phyloP scores from a whole-genome alignment of 2,797 vertebrate genomes.

The Xerus rutilus region DNA sequence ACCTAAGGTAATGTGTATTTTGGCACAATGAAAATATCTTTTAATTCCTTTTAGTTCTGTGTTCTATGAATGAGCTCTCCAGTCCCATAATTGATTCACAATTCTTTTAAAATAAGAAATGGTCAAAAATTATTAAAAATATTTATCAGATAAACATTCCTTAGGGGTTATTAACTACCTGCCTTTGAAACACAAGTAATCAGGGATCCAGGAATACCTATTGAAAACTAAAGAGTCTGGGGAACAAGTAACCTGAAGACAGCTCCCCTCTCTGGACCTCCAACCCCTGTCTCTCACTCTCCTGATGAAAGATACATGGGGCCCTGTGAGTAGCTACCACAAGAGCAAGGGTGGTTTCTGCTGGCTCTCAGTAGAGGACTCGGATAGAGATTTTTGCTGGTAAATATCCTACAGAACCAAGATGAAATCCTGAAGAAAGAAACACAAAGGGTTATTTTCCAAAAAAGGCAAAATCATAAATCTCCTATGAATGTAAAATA shows the following conservation, averaged over 20 bases:
- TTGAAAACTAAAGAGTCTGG: background rate
- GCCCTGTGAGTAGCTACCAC: background rate
- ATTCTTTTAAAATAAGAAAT: background rate
- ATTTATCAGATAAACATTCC: background rate
- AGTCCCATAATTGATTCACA: background rate
- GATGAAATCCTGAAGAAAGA: background rate
- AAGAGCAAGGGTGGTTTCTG: background rate
- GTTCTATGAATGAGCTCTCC: background rate
- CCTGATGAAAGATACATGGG: background rate
- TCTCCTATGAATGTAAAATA: background rate
- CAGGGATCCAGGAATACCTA: background rate
- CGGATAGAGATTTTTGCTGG: background rate
- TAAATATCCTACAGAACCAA: background rate
- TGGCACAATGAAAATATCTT: background rate
- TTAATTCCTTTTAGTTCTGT: background rate
- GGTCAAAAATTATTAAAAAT: background rate
- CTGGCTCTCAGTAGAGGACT: background rate
- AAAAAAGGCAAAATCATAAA: background rate
- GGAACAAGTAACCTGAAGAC: background rate
- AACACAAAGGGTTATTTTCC: background rate
- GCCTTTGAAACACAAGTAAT: constrained; percentile 13
- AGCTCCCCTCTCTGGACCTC: background rate
- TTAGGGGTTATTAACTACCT: background rate
- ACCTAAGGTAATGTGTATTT: background rate
- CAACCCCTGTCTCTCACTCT: background rate